phyloP scores from a whole-genome alignment of 2,888 invertebrate genomes.

The Athalia circularis region DNA sequence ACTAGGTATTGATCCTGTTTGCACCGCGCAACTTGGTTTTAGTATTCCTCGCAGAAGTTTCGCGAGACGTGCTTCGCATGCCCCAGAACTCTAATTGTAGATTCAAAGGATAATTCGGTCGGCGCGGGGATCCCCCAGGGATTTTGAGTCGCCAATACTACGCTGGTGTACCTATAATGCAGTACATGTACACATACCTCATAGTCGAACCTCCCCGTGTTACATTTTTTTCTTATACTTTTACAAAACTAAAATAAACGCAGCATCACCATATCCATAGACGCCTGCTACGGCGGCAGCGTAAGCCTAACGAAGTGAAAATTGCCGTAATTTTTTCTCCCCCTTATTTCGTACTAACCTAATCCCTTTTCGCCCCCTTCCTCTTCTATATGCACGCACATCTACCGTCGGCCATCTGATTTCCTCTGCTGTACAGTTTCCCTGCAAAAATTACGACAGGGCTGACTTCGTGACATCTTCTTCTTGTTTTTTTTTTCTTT shows the following conservation, averaged over 20 bases:
- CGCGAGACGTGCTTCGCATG: conserved; percentile 70
- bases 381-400: not conserved
- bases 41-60: conserved; percentile 72
- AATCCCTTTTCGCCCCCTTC: not conserved
- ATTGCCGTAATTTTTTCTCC: conserved; percentile 65
- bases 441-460: no score
- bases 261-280: not conserved
- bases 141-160: conserved; percentile 48
- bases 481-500: no score
- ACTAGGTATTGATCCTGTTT: conserved; percentile 71
- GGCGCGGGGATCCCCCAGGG: conserved; percentile 57
- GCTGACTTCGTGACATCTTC: no score
- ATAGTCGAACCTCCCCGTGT: no score
- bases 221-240: no score
- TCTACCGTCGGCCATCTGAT: not conserved
- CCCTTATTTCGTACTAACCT: conserved; percentile 47
- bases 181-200: no score
- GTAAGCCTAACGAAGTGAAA: conserved; percentile 68
- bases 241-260: no score
- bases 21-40: conserved; percentile 62
- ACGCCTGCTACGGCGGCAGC: not conserved
- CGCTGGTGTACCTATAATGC: no score
- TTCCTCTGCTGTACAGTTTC: no score
- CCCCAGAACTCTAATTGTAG: conserved; percentile 71
- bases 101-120: conserved; percentile 73